Percentiles rank a stretch among this genome's conserved stretches.
phyloP scores from a whole-genome alignment of 2,797 vertebrate species.

The Girardinus metallicus region DNA sequence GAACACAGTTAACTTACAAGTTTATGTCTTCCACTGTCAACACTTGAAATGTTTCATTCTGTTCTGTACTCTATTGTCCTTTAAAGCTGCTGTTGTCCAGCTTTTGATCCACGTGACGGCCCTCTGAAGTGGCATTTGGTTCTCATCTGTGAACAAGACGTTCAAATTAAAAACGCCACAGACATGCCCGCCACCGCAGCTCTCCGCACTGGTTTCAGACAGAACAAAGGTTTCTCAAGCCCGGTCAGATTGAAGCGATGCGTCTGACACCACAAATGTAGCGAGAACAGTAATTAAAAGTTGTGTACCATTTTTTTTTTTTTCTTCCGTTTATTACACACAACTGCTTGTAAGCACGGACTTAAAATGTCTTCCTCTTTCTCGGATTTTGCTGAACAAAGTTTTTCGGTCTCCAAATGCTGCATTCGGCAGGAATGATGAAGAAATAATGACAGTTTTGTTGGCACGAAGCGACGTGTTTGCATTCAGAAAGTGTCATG shows the following conservation, averaged over 20 bases:
- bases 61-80: not conserved
- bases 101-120: slow-evolving; percentile 28
- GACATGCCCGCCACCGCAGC: slow-evolving; percentile 30
- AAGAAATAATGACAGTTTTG: not conserved
- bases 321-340: not conserved
- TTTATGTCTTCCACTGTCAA: not conserved
- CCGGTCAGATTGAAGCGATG: slow-evolving; percentile 17
- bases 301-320: not conserved
- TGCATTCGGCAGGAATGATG: not conserved
- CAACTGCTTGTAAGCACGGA: not conserved
- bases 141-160: slow-evolving; percentile 67
- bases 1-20: not conserved
- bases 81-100: slow-evolving; percentile 22
- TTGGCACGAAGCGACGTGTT: not conserved
- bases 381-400: not conserved
- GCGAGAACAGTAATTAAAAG: slow-evolving; percentile 8
- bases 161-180: slow-evolving; percentile 59
- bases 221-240: slow-evolving; percentile 22
- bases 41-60: not conserved
- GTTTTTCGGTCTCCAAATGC: not conserved
- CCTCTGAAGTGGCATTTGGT: slow-evolving; percentile 54
- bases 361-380: not conserved
- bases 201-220: slow-evolving; percentile 1
- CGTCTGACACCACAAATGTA: not conserved
- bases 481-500: not conserved